phyloP scores from a whole-genome alignment of 2,797 vertebrate species.

The Cirrhinus molitorella region DNA sequence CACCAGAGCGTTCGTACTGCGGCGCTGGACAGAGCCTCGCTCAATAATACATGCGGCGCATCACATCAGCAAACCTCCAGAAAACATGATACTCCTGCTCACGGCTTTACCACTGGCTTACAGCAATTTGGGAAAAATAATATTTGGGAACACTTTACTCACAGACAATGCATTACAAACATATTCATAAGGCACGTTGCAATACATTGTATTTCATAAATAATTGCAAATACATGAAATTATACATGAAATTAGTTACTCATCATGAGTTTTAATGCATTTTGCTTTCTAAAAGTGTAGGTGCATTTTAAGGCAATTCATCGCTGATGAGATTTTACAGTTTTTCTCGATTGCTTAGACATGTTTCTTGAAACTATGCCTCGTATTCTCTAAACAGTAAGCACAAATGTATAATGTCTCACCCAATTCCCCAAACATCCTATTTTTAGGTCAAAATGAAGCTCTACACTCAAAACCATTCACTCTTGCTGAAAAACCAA shows the following conservation, averaged over 20 bases:
- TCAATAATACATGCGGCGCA: constrained; percentile 56
- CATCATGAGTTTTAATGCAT: neutral
- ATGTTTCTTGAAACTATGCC: no score
- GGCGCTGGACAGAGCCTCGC: constrained; percentile 28
- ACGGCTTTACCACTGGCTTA: neutral
- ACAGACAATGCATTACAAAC: neutral
- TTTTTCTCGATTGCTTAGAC: no score
- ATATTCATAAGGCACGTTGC: neutral
- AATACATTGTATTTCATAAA: neutral
- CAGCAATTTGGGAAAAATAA: neutral
- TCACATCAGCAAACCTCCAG: constrained; percentile 28
- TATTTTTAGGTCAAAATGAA: no score
- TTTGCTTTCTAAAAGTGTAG: neutral
- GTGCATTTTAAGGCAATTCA: no score
- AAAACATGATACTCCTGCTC: constrained; percentile 34
- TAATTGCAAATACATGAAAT: neutral
- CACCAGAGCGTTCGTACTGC: constrained; percentile 24
- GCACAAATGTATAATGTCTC: no score
- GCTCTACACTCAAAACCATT: no score
- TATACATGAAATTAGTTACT: neutral
- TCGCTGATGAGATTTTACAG: no score
- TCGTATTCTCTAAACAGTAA: no score
- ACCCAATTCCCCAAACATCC: no score
- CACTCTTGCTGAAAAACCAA: no score
- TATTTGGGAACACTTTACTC: neutral